Base-by-base conservation (phyloP, 2,113 vertebrate species). In the Ailurus styani region DNA sequence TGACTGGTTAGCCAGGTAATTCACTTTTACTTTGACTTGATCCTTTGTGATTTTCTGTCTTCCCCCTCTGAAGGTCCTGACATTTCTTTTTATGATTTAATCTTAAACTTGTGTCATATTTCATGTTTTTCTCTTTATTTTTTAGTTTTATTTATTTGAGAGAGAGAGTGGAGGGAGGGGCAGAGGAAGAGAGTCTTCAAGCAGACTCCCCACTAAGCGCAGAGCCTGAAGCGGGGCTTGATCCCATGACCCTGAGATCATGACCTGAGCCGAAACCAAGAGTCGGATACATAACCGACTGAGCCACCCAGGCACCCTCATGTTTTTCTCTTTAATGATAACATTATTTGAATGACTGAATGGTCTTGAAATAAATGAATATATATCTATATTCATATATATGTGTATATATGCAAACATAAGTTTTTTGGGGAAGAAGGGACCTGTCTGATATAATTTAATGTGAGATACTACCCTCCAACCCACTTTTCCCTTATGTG, bases 1-100 rank as follows among this genome's bases (percentile, higher is more conserved):
- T 96, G 96, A 89, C 77, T 96, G 84, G 60, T 93, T 92, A 90
- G 70, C 50, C 92, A 97, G 97, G 97, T 98, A 98, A 96, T 96
- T 91, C 37, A 91, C 14, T 93, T 95, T 93, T 81, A 68, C 29
- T 94, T 96, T 91, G 18, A 92, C 50, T 93, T 34, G 25, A 82
- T 91, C 4, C 2, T 45, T 93, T 96, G 29, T 90, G 25, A 81
- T 84, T 90, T 95, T 93, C 81, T 86, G 5, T 47, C 54, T 90
- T 72, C 15, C 90, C 14, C 8, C 5, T 93, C 60, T 87, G 54
- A 96, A 92, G 84, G 66, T 78, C 27, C 21, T 93, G 4, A 6
- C 27, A 12, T 78, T 91, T 87, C 40, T n/a, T 90, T 54, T 92
- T 91, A 52, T 95, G 57, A 62, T 77, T 93, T 90, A 14, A 79